These are phyloP conservation scores for Caenorhabditis sp. DNA, from an alignment of 2,888 invertebrate genomes.

Conservation along the genomic window DNA sequence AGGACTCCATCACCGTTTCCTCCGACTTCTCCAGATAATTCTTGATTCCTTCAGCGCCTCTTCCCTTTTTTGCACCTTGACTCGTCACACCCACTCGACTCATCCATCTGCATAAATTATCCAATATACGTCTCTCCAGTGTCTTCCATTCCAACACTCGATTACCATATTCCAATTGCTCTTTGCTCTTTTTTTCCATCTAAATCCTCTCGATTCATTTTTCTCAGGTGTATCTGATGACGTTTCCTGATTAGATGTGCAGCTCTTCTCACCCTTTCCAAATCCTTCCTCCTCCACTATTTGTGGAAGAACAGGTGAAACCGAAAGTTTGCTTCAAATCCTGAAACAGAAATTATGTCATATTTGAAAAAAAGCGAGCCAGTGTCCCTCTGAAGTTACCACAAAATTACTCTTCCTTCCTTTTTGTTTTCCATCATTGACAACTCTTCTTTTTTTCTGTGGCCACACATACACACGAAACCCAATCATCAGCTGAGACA, in stretches of 20 bases:
- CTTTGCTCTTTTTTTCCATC: constrained; percentile 43
- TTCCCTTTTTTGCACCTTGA: constrained; percentile 20
- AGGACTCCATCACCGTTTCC: too few species aligned
- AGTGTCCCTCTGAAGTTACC: constrained; percentile 17
- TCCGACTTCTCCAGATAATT: not conserved
- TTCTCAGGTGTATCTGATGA: constrained; percentile 44
- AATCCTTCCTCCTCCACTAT: constrained; percentile 7
- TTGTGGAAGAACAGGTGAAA: constrained; percentile 37
- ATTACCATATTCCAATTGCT: constrained; percentile 57
- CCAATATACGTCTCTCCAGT: not conserved
- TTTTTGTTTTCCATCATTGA: constrained; percentile 33
- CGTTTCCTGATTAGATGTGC: constrained; percentile 33
- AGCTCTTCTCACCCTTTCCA: not conserved
- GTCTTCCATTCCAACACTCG: constrained; percentile 14
- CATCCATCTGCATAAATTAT: constrained; percentile 47
- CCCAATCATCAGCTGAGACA: constrained; percentile 54
- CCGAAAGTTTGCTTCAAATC: constrained; percentile 1
- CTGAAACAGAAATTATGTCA: constrained; percentile 29
- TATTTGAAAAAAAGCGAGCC: not conserved
- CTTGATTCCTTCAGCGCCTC: not conserved
- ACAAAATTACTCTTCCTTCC: constrained; percentile 34
- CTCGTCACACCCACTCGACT: constrained; percentile 25
- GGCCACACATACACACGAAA: constrained; percentile 26
- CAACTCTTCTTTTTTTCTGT: constrained; percentile 30
- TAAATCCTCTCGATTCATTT: not conserved